Conservation (phyloP, 2,113 vertebrate species). For the rat (Rattus norvegicus) region DNA sequence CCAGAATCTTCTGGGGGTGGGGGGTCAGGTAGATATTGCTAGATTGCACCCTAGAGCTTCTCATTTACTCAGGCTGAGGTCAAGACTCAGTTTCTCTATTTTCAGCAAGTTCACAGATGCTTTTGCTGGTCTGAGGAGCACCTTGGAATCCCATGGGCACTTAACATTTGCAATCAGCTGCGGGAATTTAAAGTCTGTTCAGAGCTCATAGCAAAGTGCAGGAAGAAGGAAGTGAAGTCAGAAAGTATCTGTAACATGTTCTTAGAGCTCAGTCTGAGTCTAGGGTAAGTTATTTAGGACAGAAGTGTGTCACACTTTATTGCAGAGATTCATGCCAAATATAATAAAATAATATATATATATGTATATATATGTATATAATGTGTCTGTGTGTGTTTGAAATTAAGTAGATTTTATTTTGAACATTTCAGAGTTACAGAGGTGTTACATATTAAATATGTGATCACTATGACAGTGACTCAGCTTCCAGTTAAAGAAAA, state of each 20-base stretch:
- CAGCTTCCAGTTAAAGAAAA: slow-evolving; percentile 63
- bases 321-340: slow-evolving; percentile 55
- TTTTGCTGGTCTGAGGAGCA: not conserved
- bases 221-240: not conserved
- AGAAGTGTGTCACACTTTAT: slow-evolving; percentile 39
- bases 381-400: not conserved
- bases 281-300: not conserved
- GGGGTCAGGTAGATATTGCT: not conserved
- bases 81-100: not conserved
- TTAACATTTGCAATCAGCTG: not conserved
- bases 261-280: not conserved
- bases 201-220: not conserved
- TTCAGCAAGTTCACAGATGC: not conserved
- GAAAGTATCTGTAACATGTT: not conserved
- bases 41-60: not conserved
- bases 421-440: slow-evolving; percentile 50
- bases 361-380: not conserved
- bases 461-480: slow-evolving; percentile 43
- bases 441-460: slow-evolving; percentile 58
- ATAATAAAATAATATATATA: not conserved
- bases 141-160: not conserved
- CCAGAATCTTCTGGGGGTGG: not conserved
- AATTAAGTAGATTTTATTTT: slow-evolving; percentile 59
- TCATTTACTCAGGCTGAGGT: not conserved
- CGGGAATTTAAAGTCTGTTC: not conserved